Evolutionary conservation across 2,888 invertebrate species (phyloP).

Genomic region (Rhagium mordax): DNA sequence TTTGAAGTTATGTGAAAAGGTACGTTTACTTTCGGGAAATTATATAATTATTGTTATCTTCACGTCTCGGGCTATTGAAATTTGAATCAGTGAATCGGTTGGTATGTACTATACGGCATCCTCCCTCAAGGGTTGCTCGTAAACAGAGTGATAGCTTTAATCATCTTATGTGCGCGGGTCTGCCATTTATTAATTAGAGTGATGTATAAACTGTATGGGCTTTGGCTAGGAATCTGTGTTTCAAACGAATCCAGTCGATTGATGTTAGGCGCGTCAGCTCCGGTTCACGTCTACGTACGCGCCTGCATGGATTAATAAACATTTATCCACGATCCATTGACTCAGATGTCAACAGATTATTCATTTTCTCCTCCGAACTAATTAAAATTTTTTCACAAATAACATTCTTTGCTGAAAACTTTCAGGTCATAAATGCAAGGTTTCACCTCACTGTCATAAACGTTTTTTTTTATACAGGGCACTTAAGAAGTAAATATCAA

Average conservation of each 20-base stretch:
- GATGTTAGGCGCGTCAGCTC: slow-evolving; percentile 56
- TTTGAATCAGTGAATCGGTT: slow-evolving; percentile 27
- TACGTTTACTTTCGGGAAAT: background rate
- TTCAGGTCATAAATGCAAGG: background rate
- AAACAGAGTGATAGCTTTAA: slow-evolving; percentile 58
- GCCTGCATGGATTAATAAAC: slow-evolving; percentile 66
- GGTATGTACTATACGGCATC: slow-evolving; percentile 24
- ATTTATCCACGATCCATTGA: slow-evolving; percentile 56
- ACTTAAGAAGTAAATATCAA: no score
- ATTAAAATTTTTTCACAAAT: slow-evolving; percentile 34
- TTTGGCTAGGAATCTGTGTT: slow-evolving; percentile 62
- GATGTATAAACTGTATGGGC: slow-evolving; percentile 66
- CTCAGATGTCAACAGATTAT: slow-evolving; percentile 42
- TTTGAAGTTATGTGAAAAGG: background rate
- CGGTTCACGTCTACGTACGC: slow-evolving; percentile 54
- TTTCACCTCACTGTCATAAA: no score
- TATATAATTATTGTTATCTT: slow-evolving; percentile 30
- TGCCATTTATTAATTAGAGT: slow-evolving; percentile 70
- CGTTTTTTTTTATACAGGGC: no score
- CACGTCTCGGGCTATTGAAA: slow-evolving; percentile 20
- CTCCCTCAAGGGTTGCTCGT: slow-evolving; percentile 44
- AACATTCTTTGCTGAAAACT: background rate
- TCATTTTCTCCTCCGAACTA: slow-evolving; percentile 18
- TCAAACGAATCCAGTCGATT: slow-evolving; percentile 63
- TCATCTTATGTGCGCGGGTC: slow-evolving; percentile 61